These are phyloP conservation scores for Cerastis leucographa DNA, from an alignment of 2,888 invertebrate genomes.

Conservation along the genomic window DNA sequence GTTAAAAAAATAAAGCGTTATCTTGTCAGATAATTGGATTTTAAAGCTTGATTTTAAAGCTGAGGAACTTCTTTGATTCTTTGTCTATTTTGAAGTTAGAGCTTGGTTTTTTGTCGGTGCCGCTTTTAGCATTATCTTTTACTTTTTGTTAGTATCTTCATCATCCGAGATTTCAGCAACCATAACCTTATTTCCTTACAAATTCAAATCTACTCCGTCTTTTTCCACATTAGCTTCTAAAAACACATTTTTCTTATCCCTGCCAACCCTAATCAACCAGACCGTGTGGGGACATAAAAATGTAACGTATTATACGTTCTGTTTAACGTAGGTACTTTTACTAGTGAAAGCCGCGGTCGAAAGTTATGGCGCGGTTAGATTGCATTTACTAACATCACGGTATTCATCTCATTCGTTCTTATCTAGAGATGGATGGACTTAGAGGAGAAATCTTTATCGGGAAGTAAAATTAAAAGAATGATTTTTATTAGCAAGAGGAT, in stretches of 20 bases:
- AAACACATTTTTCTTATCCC: not conserved
- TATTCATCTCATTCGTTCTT: slow-evolving; percentile 38
- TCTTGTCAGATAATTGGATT: not conserved
- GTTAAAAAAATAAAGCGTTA: not conserved
- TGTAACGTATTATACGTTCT: slow-evolving; percentile 47
- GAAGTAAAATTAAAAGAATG: slow-evolving; percentile 4
- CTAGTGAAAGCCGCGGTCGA: slow-evolving; percentile 61
- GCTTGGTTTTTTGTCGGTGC: no score
- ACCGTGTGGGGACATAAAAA: slow-evolving; percentile 42
- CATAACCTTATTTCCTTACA: not conserved
- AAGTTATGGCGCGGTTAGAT: slow-evolving; percentile 52
- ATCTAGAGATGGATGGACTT: slow-evolving; percentile 4
- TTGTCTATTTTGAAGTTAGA: not conserved
- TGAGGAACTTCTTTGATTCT: not conserved
- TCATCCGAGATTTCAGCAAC: not conserved
- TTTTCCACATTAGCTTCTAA: not conserved
- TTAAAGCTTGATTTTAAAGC: not conserved
- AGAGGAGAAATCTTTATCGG: not conserved
- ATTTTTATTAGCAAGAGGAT: not conserved
- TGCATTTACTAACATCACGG: slow-evolving; percentile 27
- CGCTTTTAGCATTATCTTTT: not conserved
- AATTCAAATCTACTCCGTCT: not conserved
- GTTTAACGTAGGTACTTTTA: slow-evolving; percentile 63
- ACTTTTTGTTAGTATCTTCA: not conserved
- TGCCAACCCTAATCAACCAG: slow-evolving; percentile 42